These are phyloP conservation scores for Protobothrops mucrosquamatus DNA, from an alignment of 2,113 vertebrate species.

Conservation along the genomic window DNA sequence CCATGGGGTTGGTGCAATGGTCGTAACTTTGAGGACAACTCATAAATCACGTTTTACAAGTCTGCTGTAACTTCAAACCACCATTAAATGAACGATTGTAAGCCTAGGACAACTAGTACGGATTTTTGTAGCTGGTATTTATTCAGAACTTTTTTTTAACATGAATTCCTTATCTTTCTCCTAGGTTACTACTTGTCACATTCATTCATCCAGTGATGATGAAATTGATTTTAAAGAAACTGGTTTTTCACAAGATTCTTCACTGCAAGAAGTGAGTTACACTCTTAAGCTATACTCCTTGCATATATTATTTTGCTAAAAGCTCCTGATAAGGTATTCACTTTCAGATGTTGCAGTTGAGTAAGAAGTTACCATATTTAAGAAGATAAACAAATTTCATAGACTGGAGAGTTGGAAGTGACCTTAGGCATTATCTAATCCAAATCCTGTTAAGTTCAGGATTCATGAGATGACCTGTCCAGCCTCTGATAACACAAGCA, in stretches of 20 bases:
- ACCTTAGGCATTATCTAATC: background rate
- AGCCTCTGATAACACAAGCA: background rate
- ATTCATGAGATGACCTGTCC: background rate
- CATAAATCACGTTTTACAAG: background rate
- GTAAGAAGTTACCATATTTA: background rate
- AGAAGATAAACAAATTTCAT: background rate
- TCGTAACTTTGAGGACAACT: background rate
- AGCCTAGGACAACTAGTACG: background rate
- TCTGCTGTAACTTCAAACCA: background rate
- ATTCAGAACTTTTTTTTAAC: background rate
- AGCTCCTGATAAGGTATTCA: background rate
- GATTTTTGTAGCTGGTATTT: background rate
- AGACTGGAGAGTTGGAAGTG: background rate
- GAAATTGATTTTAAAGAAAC: conserved; percentile 99
- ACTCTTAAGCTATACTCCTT: conserved; percentile 9
- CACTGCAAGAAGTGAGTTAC: conserved; percentile 95
- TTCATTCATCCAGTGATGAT: conserved; percentile 97
- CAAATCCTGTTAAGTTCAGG: no score
- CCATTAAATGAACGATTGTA: background rate
- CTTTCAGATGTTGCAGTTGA: background rate
- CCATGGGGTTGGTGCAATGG: background rate
- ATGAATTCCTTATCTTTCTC: background rate
- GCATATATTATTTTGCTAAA: background rate
- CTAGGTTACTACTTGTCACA: conserved; percentile 96
- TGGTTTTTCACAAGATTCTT: conserved; percentile 96